Evolutionary conservation across 2,888 invertebrate species (phyloP), one percentile per base, ranked within the genome.

Genomic region (Harpalus rufipes): DNA sequence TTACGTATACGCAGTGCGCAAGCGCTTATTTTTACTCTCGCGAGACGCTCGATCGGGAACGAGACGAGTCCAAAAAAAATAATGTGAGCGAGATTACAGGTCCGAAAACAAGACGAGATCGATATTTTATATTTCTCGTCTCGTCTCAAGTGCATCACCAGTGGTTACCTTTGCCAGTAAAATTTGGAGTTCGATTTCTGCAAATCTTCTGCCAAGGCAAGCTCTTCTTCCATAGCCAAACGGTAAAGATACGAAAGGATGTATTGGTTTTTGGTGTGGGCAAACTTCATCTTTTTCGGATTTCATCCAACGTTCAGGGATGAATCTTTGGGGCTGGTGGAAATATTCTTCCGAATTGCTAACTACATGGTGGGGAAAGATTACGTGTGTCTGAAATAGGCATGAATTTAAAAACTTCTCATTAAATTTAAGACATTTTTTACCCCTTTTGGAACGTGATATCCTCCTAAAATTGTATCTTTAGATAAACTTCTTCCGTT

Each of bases 391-490:
- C 96, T 96, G 21, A 21, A 81, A 81, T 21, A 21, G 3, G 21
- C 21, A 21, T 21, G 32, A 65, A 41, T 79, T 79, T 58, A 1
- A 59, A 10, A n/a, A n/a, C 7, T 12, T 58, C 14, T 61, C 14
- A 3, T 7, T 39, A 41, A 16, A 5, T 61, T 39, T 59, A 21
- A 63, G 59, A 18, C 12, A 58, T 16, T 18, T 10, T 44, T 92
- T 92, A 96, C 96, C 90, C 96, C 96, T 92, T 96, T 96, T 12
- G 97, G 96, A 86, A 97, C 94, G 89, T 94, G 92, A 89, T 95
- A 97, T 86, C 96, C 96, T 85, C 94, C 94, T 88, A 97, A 94
- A 10, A 95, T 92, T 1, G 96, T 92, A 90, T 96, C 95, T 7
- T 94, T 93, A 90, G 96, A 95, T 80, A 96, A 92, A 89, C 95